phyloP scores from a whole-genome alignment of 2,113 vertebrate genomes.

The Corydoras maculifer region DNA sequence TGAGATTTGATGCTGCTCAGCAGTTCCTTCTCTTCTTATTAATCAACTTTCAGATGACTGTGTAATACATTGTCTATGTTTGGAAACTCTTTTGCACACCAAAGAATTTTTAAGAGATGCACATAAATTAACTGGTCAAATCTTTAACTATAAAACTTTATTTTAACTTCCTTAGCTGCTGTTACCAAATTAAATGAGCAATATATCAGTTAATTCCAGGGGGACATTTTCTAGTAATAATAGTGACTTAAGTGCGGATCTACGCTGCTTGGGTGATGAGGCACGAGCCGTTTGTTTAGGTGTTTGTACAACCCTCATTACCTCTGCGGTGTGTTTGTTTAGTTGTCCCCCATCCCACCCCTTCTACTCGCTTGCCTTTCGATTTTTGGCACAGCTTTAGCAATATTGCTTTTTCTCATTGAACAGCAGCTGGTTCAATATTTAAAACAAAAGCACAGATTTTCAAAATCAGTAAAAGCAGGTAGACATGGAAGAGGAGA shows the following conservation, averaged over 20 bases:
- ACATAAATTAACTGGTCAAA: not conserved
- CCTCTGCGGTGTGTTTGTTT: slow-evolving; percentile 72
- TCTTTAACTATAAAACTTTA: not conserved
- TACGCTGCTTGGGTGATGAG: slow-evolving; percentile 55
- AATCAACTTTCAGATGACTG: slow-evolving; percentile 5
- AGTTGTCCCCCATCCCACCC: slow-evolving; percentile 48
- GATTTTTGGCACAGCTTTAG: slow-evolving; percentile 66
- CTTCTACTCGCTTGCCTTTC: slow-evolving; percentile 49
- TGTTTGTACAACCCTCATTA: slow-evolving; percentile 75
- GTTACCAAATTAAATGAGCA: not conserved
- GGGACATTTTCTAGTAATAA: slow-evolving; percentile 38
- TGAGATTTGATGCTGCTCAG: slow-evolving; percentile 21
- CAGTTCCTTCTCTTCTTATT: slow-evolving; percentile 14
- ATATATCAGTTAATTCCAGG: slow-evolving; percentile 19
- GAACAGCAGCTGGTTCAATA: slow-evolving; percentile 97
- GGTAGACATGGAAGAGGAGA: slow-evolving; percentile 40
- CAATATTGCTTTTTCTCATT: slow-evolving; percentile 71
- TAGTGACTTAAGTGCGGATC: slow-evolving; percentile 56
- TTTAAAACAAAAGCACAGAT: slow-evolving; percentile 64
- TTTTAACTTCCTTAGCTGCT: not conserved
- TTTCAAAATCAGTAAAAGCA: slow-evolving; percentile 73
- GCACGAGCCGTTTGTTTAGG: slow-evolving; percentile 61
- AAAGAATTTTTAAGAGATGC: not conserved
- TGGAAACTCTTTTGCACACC: not conserved
- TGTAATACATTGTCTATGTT: not conserved